A percentile compares a stretch with the other conserved stretches of the same genome.
Conservation (phyloP, 2,888 invertebrate species). For the Eupithecia inturbata region DNA sequence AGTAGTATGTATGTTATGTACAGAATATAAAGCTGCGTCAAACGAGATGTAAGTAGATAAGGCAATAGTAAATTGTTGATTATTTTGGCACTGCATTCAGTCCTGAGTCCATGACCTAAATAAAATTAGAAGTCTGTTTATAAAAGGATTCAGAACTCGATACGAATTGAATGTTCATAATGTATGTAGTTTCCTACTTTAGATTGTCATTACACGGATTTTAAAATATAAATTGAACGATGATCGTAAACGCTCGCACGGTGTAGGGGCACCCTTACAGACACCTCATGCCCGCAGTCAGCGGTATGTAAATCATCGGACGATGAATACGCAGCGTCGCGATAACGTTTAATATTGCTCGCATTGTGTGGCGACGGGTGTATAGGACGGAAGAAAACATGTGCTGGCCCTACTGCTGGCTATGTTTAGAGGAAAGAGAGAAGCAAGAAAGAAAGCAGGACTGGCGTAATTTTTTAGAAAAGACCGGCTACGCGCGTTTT, state of each 20-base stretch:
- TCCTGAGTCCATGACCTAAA: background rate
- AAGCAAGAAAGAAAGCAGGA: background rate
- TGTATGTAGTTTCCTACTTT: background rate
- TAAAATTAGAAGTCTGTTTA: background rate
- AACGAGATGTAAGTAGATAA: background rate
- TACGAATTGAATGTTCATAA: background rate
- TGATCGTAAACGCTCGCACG: background rate
- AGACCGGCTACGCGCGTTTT: background rate
- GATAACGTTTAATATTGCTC: conserved; percentile 79
- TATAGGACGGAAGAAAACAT: background rate
- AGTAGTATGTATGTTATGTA: background rate
- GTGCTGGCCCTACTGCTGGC: background rate
- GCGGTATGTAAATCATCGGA: conserved; percentile 73
- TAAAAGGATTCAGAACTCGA: background rate
- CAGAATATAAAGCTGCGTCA: background rate
- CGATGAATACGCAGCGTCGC: conserved; percentile 72
- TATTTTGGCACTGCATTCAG: background rate
- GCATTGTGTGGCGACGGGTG: conserved; percentile 9
- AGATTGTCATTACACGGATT: background rate
- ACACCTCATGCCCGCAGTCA: conserved; percentile 4
- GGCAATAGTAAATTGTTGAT: background rate
- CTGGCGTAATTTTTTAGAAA: background rate
- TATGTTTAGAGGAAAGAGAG: background rate
- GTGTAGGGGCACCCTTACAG: background rate
- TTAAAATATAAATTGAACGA: background rate